Percentiles rank a stretch among this genome's conserved stretches.
Evolutionary conservation across 2,888 invertebrate species (phyloP).

Genomic region (Alviniconcha strummeri): DNA sequence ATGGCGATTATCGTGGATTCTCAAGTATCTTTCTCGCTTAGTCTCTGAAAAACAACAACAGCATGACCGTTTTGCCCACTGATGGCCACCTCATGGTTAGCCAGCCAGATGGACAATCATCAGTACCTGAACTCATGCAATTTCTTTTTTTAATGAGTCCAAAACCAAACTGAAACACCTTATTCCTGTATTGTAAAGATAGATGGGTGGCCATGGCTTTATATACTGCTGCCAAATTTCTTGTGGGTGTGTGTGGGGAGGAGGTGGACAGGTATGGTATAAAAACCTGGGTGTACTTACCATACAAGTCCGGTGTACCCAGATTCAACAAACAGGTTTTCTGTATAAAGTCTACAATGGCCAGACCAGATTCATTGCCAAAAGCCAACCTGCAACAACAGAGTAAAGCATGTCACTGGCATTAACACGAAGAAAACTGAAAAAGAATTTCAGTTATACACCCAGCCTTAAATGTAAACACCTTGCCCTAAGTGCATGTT

Average conservation of each 20-base stretch:
- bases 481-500: no score
- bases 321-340: conserved; percentile 89
- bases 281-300: conserved; percentile 71
- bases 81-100: no score
- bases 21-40: neutral
- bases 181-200: no score
- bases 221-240: no score
- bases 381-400: conserved; percentile 88
- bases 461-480: neutral
- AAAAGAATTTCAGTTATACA: neutral
- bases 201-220: no score
- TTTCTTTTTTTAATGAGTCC: no score
- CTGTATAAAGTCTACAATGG: conserved; percentile 94
- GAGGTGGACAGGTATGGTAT: no score
- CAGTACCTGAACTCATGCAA: no score
- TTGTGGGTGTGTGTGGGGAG: no score
- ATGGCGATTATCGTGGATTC: no score
- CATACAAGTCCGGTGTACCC: conserved; percentile 93
- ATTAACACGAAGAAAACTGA: neutral
- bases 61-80: neutral
- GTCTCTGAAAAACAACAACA: neutral
- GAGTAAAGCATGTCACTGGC: neutral
- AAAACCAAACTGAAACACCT: no score
- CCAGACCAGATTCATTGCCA: conserved; percentile 96
- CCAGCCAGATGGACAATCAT: no score